phyloP scores from a whole-genome alignment of 2,888 invertebrate genomes.

The Sesamia inferens region DNA sequence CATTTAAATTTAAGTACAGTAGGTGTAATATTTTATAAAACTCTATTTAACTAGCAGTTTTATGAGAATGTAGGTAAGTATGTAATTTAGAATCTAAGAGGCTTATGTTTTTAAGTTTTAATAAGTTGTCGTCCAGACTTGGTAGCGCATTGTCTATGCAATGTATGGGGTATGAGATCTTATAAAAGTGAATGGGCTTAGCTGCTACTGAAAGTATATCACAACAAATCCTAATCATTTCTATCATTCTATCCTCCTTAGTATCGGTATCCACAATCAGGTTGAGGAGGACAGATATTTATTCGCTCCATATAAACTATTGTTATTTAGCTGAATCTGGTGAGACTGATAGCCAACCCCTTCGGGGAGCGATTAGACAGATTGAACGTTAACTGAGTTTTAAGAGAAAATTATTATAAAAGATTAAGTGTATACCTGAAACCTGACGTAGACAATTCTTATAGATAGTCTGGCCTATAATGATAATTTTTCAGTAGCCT shows the following conservation, averaged over 20 bases:
- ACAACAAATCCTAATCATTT: background rate
- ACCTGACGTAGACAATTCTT: background rate
- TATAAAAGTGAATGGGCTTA: background rate
- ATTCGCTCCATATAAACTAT: background rate
- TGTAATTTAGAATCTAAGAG: constrained; percentile 37
- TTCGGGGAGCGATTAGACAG: background rate
- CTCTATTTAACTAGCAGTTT: constrained; percentile 36
- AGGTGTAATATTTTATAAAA: constrained; percentile 23
- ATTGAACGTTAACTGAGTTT: background rate
- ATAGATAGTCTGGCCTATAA: background rate
- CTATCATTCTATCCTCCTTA: too few relatives aligned
- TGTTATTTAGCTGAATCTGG: background rate
- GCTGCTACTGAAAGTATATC: too few relatives aligned
- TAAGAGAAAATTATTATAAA: background rate
- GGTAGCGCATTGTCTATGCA: background rate
- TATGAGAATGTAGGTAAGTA: constrained; percentile 33
- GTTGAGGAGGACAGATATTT: background rate
- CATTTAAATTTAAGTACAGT: constrained; percentile 21
- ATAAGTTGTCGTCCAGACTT: constrained; percentile 1
- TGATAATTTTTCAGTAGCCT: background rate
- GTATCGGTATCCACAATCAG: background rate
- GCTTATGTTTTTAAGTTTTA: constrained; percentile 39
- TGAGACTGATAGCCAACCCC: background rate
- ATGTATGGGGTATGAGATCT: background rate
- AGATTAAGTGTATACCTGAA: background rate